Evolutionary conservation across 2,888 invertebrate genomes (phyloP).

Genomic region (Timema cristinae): DNA sequence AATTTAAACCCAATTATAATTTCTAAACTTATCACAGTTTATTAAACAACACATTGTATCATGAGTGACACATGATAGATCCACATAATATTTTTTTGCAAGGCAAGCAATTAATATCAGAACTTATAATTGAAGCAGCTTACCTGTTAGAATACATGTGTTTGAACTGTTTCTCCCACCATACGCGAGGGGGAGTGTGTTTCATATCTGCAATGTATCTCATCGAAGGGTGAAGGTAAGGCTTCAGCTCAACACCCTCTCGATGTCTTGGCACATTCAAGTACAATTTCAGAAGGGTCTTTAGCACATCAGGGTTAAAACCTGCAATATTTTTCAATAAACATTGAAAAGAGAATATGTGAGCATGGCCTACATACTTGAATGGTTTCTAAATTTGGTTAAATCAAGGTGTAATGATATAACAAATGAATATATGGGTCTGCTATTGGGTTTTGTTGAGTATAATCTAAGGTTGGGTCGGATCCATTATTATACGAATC

Average conservation of each 20-base stretch:
- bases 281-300: conserved; percentile 69
- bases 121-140: too few species aligned
- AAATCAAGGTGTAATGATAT: not conserved
- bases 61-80: too few species aligned
- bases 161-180: conserved; percentile 67
- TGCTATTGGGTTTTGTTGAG: too few species aligned
- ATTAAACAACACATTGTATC: too few species aligned
- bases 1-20: too few species aligned
- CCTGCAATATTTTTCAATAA: conserved; percentile 45
- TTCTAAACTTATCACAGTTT: too few species aligned
- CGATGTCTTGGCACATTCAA: conserved; percentile 62
- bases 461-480: too few species aligned
- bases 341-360: not conserved
- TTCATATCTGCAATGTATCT: conserved; percentile 62
- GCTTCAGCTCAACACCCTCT: conserved; percentile 61
- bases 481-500: too few species aligned
- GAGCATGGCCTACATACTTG: not conserved
- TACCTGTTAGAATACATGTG: conserved; percentile 51
- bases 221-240: conserved; percentile 60
- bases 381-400: not conserved
- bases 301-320: conserved; percentile 75
- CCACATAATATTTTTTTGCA: too few species aligned
- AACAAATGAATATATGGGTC: too few species aligned
- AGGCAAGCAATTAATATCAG: too few species aligned
- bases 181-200: conserved; percentile 62